Evolutionary conservation across 2,113 vertebrate species (phyloP).

Genomic region (Silurus glanis): DNA sequence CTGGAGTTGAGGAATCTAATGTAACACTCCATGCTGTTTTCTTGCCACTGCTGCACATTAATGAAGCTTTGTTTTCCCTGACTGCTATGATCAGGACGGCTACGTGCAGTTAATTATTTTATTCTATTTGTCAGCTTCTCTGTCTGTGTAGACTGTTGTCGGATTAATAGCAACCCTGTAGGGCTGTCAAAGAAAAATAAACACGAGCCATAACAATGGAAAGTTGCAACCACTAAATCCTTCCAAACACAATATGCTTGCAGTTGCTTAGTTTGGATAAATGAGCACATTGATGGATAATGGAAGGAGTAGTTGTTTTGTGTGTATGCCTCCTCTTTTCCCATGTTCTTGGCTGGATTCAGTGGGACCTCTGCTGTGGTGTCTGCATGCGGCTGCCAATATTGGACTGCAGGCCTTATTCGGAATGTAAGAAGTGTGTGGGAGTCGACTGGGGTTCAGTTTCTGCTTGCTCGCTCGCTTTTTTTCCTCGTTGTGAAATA

Average conservation of each 20-base stretch:
- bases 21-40: neutral
- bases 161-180: slow-evolving; percentile 12
- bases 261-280: slow-evolving; percentile 5
- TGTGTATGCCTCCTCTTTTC: slow-evolving; percentile 54
- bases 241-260: slow-evolving; percentile 17
- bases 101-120: neutral
- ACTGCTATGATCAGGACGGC: neutral
- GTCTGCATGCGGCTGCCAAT: slow-evolving; percentile 60
- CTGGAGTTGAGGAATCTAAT: neutral
- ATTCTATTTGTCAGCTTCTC: neutral
- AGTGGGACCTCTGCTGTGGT: slow-evolving; percentile 59
- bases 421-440: slow-evolving; percentile 72
- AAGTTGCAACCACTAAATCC: slow-evolving; percentile 14
- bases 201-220: slow-evolving; percentile 40
- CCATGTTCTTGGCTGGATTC: slow-evolving; percentile 61
- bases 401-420: slow-evolving; percentile 68
- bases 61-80: neutral
- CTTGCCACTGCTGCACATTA: neutral
- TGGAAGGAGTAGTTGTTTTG: slow-evolving; percentile 65
- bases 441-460: slow-evolving; percentile 66
- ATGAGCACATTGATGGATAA: slow-evolving; percentile 65
- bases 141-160: neutral
- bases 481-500: slow-evolving; percentile 54
- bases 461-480: slow-evolving; percentile 64
- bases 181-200: slow-evolving; percentile 37